These are phyloP conservation scores for Hyles lineata DNA, from an alignment of 2,888 invertebrate species.

Conservation along the genomic window DNA sequence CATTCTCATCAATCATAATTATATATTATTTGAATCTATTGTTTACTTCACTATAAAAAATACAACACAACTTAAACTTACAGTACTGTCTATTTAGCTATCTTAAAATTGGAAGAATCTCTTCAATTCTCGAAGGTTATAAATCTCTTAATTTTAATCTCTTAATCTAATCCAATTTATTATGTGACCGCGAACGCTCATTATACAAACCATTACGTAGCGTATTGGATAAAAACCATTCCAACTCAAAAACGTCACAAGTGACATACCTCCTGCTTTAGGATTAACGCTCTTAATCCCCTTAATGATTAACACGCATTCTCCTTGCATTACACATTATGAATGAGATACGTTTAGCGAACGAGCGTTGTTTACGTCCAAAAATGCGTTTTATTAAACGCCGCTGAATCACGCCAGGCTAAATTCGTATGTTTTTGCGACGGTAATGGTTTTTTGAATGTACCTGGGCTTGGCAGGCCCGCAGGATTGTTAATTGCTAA, in stretches of 20 bases:
- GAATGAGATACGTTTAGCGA: conserved; percentile 13
- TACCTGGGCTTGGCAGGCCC: background rate
- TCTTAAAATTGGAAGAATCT: too few species aligned
- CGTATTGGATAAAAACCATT: background rate
- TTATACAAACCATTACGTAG: too few species aligned
- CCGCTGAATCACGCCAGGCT: conserved; percentile 14
- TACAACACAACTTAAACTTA: too few species aligned
- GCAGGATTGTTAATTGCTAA: background rate
- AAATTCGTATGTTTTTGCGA: conserved; percentile 9
- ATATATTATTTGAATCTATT: too few species aligned
- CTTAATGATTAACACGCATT: background rate
- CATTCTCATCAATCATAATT: too few species aligned
- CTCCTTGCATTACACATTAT: background rate
- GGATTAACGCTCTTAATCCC: background rate
- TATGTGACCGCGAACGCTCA: too few species aligned
- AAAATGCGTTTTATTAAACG: conserved; percentile 25
- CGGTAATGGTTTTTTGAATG: background rate
- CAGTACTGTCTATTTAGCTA: too few species aligned
- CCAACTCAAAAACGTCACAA: background rate
- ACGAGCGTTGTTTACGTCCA: conserved; percentile 17
- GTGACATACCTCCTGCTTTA: background rate
- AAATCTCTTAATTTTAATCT: too few species aligned
- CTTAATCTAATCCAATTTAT: too few species aligned
- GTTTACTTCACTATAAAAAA: too few species aligned
- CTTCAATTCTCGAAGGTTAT: too few species aligned